Evolutionary conservation across 1,140 invertebrate species (phyloP).

Genomic region (Halyomorpha halys): DNA sequence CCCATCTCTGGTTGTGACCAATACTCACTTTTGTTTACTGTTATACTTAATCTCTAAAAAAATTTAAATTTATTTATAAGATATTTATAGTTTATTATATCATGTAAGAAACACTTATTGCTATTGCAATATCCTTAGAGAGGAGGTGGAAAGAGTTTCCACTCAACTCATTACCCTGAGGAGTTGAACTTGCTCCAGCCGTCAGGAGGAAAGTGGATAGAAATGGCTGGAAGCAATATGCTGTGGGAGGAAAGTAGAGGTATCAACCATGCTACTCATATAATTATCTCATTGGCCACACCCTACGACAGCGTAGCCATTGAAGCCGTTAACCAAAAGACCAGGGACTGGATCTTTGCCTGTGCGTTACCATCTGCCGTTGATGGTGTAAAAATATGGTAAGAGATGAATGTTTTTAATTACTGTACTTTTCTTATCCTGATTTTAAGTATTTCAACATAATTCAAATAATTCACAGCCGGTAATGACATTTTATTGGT

Average conservation of each 20-base stretch:
- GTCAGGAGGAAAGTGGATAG: conserved; percentile 24
- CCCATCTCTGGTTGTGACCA: too few relatives aligned
- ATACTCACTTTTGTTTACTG: too few relatives aligned
- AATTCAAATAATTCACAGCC: too few relatives aligned
- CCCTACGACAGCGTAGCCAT: conserved; percentile 39
- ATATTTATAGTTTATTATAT: conserved; percentile 13
- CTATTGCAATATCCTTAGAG: conserved; percentile 22
- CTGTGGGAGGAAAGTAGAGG: conserved; percentile 23
- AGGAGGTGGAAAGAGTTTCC: conserved; percentile 30
- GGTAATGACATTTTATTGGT: too few relatives aligned
- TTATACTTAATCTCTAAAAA: too few relatives aligned
- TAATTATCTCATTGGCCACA: conserved; percentile 37
- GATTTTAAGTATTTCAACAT: too few relatives aligned
- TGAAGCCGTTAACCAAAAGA: conserved; percentile 49
- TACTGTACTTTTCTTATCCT: too few relatives aligned
- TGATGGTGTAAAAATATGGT: conserved; percentile 50
- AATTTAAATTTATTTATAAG: not conserved
- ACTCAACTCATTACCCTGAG: conserved; percentile 23
- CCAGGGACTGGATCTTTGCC: conserved; percentile 59
- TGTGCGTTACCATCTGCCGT: conserved; percentile 47
- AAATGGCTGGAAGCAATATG: conserved; percentile 33
- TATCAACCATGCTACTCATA: conserved; percentile 34
- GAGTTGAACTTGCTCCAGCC: conserved; percentile 24
- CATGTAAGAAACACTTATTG: not conserved
- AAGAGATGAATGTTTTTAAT: conserved; percentile 29